phyloP scores from a whole-genome alignment of 2,113 vertebrate species.

The Isurus oxyrinchus region DNA sequence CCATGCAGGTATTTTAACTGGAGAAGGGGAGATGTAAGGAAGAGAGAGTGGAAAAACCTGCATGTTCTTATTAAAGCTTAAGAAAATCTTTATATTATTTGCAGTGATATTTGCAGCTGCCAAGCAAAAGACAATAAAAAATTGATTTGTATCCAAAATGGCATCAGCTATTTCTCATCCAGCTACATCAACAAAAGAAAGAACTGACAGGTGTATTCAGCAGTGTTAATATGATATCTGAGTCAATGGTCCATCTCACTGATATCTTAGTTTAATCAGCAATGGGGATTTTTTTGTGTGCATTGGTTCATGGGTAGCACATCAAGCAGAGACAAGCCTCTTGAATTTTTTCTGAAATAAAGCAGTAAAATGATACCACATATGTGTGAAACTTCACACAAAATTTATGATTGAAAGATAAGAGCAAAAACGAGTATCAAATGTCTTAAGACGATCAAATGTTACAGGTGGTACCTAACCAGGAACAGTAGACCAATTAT shows the following conservation, averaged over 20 bases:
- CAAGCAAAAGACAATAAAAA: neutral
- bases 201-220: conserved; percentile 34
- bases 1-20: neutral
- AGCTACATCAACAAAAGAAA: conserved; percentile 19
- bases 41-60: conserved; percentile 4
- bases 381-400: conserved; percentile 31
- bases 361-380: conserved; percentile 25
- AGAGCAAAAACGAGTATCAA: conserved; percentile 6
- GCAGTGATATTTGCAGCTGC: conserved; percentile 35
- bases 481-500: neutral
- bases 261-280: conserved; percentile 36
- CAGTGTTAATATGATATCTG: conserved; percentile 32
- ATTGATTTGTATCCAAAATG: conserved; percentile 33
- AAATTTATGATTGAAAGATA: conserved; percentile 27
- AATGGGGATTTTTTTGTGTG: conserved; percentile 12
- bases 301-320: conserved; percentile 23
- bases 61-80: conserved; percentile 14
- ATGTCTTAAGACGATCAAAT: neutral
- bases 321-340: conserved; percentile 30
- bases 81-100: conserved; percentile 27
- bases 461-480: neutral
- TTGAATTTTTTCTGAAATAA: conserved; percentile 22
- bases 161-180: neutral
- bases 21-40: neutral
- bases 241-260: conserved; percentile 17